Conservation (phyloP, 2,113 vertebrate genomes). For the Ceyx margarethae region DNA sequence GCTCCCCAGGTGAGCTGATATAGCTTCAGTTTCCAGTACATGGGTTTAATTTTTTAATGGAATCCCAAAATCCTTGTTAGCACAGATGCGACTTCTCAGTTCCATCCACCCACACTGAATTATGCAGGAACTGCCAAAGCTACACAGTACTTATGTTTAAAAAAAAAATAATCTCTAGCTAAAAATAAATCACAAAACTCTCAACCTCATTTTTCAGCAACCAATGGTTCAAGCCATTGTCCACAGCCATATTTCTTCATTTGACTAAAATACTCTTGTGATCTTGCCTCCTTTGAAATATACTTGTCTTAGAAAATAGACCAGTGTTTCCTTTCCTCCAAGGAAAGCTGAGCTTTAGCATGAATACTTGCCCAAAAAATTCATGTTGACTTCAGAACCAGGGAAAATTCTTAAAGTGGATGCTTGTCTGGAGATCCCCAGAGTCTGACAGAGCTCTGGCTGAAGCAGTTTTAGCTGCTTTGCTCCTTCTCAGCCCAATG, state of each 20-base stretch:
- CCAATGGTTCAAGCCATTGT: background rate
- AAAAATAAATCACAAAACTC: slow-evolving; percentile 43
- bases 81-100: slow-evolving; percentile 7
- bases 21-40: slow-evolving; percentile 53
- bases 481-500: background rate
- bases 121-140: slow-evolving; percentile 37
- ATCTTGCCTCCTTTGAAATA: slow-evolving; percentile 29
- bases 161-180: slow-evolving; percentile 26
- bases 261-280: background rate
- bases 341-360: background rate
- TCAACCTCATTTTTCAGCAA: slow-evolving; percentile 20
- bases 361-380: slow-evolving; percentile 14
- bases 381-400: background rate
- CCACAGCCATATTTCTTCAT: slow-evolving; percentile 9
- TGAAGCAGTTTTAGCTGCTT: background rate
- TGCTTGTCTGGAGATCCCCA: background rate
- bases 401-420: background rate
- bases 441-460: background rate
- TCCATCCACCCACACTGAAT: slow-evolving; percentile 47
- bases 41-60: slow-evolving; percentile 45
- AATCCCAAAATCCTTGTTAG: slow-evolving; percentile 28
- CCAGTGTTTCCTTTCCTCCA: background rate
- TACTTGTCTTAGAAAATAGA: background rate
- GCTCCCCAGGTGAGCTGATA: slow-evolving; percentile 35
- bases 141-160: background rate